Conservation (phyloP, 2,113 vertebrate species). For the Aleadryas rufinucha region DNA sequence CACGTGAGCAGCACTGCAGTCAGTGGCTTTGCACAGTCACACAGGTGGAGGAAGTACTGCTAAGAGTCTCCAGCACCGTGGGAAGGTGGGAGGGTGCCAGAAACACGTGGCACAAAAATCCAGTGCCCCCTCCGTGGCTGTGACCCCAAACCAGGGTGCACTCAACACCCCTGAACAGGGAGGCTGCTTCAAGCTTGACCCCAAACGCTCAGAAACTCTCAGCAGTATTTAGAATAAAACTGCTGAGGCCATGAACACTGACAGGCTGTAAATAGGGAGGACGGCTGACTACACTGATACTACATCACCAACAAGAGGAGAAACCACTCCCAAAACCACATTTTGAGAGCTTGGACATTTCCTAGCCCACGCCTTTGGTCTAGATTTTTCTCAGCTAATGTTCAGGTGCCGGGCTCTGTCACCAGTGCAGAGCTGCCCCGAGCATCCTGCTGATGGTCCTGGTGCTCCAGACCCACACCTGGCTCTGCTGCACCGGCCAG, state of each 20-base stretch:
- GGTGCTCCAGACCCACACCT: neutral
- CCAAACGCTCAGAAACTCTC: neutral
- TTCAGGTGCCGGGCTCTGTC: neutral
- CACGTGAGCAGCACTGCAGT: neutral
- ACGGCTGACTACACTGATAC: neutral
- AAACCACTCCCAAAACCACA: neutral
- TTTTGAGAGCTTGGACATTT: neutral
- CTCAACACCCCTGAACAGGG: neutral
- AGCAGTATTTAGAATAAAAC: neutral
- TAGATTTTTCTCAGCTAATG: neutral
- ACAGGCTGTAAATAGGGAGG: neutral
- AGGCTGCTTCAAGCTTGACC: neutral
- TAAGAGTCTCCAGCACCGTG: accelerated
- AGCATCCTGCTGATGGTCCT: neutral
- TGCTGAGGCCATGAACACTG: neutral
- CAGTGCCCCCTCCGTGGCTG: neutral
- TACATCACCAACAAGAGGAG: neutral
- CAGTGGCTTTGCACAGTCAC: neutral
- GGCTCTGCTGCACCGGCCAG: neutral
- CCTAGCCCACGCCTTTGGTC: neutral
- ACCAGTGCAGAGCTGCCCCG: neutral
- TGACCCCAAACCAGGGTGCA: neutral
- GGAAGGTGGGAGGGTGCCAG: neutral
- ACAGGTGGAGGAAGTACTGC: neutral
- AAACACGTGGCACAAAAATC: neutral